A percentile compares a stretch with the other conserved stretches of the same genome.
phyloP scores from a whole-genome alignment of 2,797 vertebrate genomes.

The Tinamus major region DNA sequence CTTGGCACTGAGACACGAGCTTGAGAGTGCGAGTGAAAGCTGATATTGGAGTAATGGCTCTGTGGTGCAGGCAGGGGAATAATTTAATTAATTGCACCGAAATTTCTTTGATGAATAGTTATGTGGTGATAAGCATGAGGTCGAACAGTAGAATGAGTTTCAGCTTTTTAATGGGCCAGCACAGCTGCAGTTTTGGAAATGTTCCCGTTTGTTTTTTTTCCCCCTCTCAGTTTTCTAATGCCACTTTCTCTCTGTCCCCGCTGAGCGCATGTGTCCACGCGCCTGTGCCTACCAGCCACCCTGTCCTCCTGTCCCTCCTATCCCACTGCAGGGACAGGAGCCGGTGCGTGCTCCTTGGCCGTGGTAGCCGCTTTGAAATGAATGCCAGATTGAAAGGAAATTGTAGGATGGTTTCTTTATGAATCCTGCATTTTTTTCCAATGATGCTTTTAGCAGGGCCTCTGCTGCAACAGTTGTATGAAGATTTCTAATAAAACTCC shows the following conservation, averaged over 20 bases:
- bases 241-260: neutral
- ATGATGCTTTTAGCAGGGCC: slow-evolving; percentile 77
- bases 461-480: slow-evolving; percentile 75
- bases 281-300: neutral
- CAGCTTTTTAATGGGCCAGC: slow-evolving; percentile 85
- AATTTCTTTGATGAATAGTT: slow-evolving; percentile 96
- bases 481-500: slow-evolving; percentile 84
- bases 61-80: slow-evolving; percentile 89
- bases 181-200: slow-evolving; percentile 85
- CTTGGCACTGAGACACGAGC: slow-evolving; percentile 88
- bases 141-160: slow-evolving; percentile 85
- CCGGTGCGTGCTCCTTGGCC: slow-evolving; percentile 64
- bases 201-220: slow-evolving; percentile 68
- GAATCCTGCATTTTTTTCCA: slow-evolving; percentile 65
- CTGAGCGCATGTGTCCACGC: neutral
- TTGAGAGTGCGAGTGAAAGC: slow-evolving; percentile 89
- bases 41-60: slow-evolving; percentile 90
- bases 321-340: neutral
- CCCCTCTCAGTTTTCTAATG: neutral
- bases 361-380: slow-evolving; percentile 77
- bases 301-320: neutral
- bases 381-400: slow-evolving; percentile 80
- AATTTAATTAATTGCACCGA: slow-evolving; percentile 97
- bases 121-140: slow-evolving; percentile 90
- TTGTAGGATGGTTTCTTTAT: slow-evolving; percentile 75